These are phyloP conservation scores for Drosophila azteca DNA, from an alignment of 1,140 invertebrate genomes.

Conservation along the genomic window DNA sequence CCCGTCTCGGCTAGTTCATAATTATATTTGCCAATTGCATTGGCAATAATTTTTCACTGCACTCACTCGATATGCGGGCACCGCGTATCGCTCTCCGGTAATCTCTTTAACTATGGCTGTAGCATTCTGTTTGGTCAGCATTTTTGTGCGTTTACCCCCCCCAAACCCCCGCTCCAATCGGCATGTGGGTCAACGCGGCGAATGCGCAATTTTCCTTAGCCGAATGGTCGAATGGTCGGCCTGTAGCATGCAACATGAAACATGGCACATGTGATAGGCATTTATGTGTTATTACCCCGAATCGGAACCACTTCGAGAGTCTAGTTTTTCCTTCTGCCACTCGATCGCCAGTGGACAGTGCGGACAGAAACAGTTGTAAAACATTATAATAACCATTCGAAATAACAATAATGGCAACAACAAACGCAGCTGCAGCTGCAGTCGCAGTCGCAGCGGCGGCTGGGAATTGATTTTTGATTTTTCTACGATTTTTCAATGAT, in stretches of 20 bases:
- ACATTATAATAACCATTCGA: slow-evolving; percentile 75
- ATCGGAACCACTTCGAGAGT: slow-evolving; percentile 10
- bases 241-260: slow-evolving; percentile 33
- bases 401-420: slow-evolving; percentile 47
- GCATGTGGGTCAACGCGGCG: slow-evolving; percentile 56
- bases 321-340: slow-evolving; percentile 45
- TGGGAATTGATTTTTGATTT: slow-evolving; percentile 33
- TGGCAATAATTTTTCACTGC: slow-evolving; percentile 46
- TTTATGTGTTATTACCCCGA: slow-evolving; percentile 62
- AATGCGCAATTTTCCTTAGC: slow-evolving; percentile 64
- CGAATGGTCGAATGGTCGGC: slow-evolving; percentile 30
- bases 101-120: neutral
- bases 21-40: slow-evolving; percentile 72
- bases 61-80: neutral
- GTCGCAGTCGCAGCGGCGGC: slow-evolving; percentile 15
- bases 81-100: neutral
- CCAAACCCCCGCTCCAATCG: too few species aligned
- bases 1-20: slow-evolving; percentile 41
- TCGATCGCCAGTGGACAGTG: slow-evolving; percentile 60
- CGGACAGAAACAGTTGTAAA: slow-evolving; percentile 71
- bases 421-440: slow-evolving; percentile 1
- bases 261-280: slow-evolving; percentile 71
- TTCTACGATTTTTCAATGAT: too few species aligned
- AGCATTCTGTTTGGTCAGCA: slow-evolving; percentile 5
- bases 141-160: slow-evolving; percentile 49